Evolutionary conservation across 2,113 vertebrate species (phyloP).

Genomic region (Suricata suricatta): DNA sequence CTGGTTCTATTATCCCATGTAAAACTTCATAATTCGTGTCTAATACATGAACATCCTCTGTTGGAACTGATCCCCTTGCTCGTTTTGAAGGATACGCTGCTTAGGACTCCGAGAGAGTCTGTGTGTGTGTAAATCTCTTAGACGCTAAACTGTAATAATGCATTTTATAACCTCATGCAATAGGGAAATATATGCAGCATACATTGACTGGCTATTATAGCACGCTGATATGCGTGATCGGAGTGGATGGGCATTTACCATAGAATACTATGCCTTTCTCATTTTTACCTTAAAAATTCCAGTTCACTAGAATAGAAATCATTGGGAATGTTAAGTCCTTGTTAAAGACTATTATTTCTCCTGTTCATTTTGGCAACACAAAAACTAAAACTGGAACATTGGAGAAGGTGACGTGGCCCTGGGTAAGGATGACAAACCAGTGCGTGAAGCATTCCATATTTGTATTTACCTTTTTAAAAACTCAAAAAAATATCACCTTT

Average conservation of each 20-base stretch:
- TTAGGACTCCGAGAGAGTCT: not conserved
- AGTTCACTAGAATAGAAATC: constrained; percentile 3
- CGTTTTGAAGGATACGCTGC: not conserved
- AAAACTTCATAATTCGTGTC: not conserved
- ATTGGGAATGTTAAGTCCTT: not conserved
- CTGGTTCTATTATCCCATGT: not conserved
- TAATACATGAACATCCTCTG: not conserved
- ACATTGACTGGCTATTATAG: not conserved
- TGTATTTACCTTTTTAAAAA: constrained; percentile 10
- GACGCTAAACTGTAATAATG: not conserved
- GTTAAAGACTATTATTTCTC: not conserved
- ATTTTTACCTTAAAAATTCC: constrained; percentile 20
- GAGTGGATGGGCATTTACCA: not conserved
- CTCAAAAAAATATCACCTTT: not conserved
- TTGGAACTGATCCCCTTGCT: not conserved
- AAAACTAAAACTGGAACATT: not conserved
- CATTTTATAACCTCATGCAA: not conserved
- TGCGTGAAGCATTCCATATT: not conserved
- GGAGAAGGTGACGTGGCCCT: not conserved
- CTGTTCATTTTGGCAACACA: not conserved
- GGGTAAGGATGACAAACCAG: not conserved
- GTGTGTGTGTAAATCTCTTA: not conserved
- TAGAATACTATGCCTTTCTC: not conserved
- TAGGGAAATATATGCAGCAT: not conserved
- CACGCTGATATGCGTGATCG: not conserved